Conservation (phyloP, 2,888 invertebrate species). For the Anarsia innoxiella region DNA sequence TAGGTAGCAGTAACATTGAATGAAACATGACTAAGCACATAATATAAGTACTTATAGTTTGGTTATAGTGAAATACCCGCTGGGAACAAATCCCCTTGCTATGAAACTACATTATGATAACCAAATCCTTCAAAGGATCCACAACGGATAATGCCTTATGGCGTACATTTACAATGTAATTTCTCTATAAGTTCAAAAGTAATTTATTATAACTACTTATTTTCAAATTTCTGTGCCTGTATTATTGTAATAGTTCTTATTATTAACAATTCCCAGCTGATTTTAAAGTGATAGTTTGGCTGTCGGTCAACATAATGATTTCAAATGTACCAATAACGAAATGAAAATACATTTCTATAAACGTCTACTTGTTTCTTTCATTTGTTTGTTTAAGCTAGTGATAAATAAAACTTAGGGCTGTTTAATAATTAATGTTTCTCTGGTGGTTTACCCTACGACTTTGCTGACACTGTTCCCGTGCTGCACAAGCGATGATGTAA, state of each 20-base stretch:
- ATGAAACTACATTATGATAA: conserved; percentile 30
- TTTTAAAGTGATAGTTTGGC: conserved; percentile 29
- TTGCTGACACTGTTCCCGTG: too few species aligned
- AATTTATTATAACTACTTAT: conserved; percentile 16
- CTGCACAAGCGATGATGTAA: too few species aligned
- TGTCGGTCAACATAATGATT: conserved; percentile 30
- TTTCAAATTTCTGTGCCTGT: conserved; percentile 19
- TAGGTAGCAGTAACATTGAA: too few species aligned
- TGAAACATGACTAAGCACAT: too few species aligned
- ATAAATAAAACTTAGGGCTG: too few species aligned
- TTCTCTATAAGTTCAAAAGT: conserved; percentile 18
- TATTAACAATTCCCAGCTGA: conserved; percentile 20
- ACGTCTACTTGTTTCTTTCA: conserved; percentile 30
- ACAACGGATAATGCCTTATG: conserved; percentile 7
- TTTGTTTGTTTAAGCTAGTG: too few species aligned
- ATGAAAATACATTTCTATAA: conserved; percentile 58
- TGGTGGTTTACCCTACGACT: too few species aligned
- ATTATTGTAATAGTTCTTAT: conserved; percentile 19
- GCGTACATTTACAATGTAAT: conserved; percentile 18
- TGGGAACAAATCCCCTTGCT: conserved; percentile 26
- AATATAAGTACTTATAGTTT: too few species aligned
- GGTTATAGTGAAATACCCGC: too few species aligned
- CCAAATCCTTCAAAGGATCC: conserved; percentile 15
- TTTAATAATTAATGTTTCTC: too few species aligned
- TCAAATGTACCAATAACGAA: conserved; percentile 51